phyloP scores from a whole-genome alignment of 2,113 vertebrate genomes.

The Garra rufa region DNA sequence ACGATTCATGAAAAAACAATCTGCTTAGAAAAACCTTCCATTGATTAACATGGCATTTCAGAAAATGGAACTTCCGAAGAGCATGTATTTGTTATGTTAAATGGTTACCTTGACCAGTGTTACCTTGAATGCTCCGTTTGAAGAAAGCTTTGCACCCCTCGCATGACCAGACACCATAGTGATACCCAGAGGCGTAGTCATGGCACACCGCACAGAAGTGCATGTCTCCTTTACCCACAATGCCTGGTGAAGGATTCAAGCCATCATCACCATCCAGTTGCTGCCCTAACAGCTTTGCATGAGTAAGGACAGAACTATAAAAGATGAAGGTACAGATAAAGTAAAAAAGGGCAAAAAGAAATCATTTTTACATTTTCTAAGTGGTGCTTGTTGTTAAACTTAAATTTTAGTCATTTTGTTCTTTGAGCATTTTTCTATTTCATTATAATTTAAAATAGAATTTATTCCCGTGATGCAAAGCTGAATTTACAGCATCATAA shows the following conservation, averaged over 20 bases:
- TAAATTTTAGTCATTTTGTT: too few relatives aligned
- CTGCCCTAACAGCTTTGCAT: slow-evolving; percentile 79
- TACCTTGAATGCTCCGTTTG: slow-evolving; percentile 98
- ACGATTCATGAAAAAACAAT: not conserved
- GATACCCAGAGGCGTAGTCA: slow-evolving; percentile 93
- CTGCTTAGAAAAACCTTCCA: not conserved
- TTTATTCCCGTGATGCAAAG: too few relatives aligned
- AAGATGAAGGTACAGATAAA: slow-evolving; percentile 19
- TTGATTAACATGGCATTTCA: not conserved
- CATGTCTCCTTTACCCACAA: slow-evolving; percentile 82
- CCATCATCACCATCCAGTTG: slow-evolving; percentile 69
- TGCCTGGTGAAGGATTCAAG: slow-evolving; percentile 62
- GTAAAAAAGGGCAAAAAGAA: slow-evolving; percentile 19
- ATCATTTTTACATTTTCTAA: too few relatives aligned
- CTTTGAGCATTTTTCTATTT: too few relatives aligned
- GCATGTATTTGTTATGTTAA: not conserved
- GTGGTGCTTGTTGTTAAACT: too few relatives aligned
- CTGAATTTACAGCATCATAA: too few relatives aligned
- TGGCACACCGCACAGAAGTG: slow-evolving; percentile 95
- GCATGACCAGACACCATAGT: slow-evolving; percentile 96
- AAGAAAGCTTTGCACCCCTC: slow-evolving; percentile 98
- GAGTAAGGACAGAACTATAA: slow-evolving; percentile 61
- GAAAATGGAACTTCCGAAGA: not conserved
- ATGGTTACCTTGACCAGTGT: not conserved
- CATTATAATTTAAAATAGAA: too few relatives aligned